Base-by-base conservation (phyloP, 2,888 invertebrate genomes). In the Pyrrhosoma nymphula region DNA sequence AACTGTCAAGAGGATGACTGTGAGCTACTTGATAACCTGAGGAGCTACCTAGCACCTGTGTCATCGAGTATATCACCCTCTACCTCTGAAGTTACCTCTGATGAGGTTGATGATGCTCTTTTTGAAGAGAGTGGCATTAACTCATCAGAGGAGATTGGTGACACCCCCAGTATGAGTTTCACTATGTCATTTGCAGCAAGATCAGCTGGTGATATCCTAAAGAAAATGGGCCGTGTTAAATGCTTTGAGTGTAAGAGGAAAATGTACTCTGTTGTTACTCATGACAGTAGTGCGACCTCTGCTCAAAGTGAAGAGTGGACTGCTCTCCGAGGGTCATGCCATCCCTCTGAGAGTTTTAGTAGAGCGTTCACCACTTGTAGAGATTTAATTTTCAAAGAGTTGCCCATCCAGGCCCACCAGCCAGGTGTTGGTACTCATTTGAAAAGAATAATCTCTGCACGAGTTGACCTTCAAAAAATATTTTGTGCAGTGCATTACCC, bases 1-100 rank as follows among this genome's bases (percentile, higher is more conserved):
- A 90, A 56, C 90, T 90, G 90, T 56, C 14, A 56, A 30, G 90
- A 90, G 30, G 90, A 90, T 90, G 56, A 90, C n/a, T 90, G 90
- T 90, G 56, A 55, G 30, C 10, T 56, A 30, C 90, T 90, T 10
- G 56, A 90, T 90, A 90, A 90, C 56, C 56, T 90, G 0, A 56
- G 30, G 30, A 56, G 90, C 30, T 90, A 90, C n/a, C 90, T 90
- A 16, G 12, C 55, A 30, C 6, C 55, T 16, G 0, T 0, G 90
- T 56, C 56, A 56, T 90, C 30, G 12, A 69, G 69, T n/a, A 69
- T 12, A 2, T 1, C 23, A 69, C 4, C 26, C 1, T 26, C 23
- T 4, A 2, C 26, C 26, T 2, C n/a, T n/a, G n/a, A n/a, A n/a
- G n/a, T n/a, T n/a, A n/a, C 23, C n/a, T 69, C 23, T 69, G 69